These are phyloP conservation scores for Clarias gariepinus DNA, from an alignment of 2,113 vertebrate species.

Conservation along the genomic window DNA sequence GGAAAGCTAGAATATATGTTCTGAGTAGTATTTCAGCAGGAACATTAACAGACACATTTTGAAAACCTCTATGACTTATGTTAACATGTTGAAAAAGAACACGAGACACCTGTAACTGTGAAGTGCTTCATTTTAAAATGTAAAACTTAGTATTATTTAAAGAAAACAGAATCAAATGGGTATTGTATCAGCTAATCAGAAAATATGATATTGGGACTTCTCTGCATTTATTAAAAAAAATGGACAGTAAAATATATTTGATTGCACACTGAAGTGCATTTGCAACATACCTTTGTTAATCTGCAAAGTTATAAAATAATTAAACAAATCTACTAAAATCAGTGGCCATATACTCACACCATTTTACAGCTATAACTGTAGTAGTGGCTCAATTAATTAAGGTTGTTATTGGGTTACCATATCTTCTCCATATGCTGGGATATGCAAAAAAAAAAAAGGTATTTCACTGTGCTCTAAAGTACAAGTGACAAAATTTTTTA, in stretches of 20 bases:
- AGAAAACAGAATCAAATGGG: background rate
- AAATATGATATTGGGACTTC: background rate
- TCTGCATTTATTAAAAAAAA: background rate
- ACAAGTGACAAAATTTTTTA: no score
- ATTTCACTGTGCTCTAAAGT: no score
- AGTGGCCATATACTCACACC: background rate
- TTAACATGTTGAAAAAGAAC: no score
- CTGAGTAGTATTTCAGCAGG: no score
- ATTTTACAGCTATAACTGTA: no score
- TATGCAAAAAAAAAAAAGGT: no score
- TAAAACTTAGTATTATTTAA: background rate
- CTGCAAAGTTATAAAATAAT: background rate
- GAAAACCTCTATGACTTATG: no score
- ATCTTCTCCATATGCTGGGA: no score
- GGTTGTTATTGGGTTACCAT: no score
- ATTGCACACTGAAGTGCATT: background rate
- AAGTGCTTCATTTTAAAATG: background rate
- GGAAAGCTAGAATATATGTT: no score
- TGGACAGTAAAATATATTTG: background rate
- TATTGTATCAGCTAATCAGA: background rate
- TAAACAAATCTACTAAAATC: background rate
- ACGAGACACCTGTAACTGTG: background rate
- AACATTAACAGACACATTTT: no score
- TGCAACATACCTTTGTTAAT: background rate
- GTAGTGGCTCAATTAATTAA: no score